Evolutionary conservation across 1,140 invertebrate species (phyloP).

Genomic region (Plectrocnemia conspersa): DNA sequence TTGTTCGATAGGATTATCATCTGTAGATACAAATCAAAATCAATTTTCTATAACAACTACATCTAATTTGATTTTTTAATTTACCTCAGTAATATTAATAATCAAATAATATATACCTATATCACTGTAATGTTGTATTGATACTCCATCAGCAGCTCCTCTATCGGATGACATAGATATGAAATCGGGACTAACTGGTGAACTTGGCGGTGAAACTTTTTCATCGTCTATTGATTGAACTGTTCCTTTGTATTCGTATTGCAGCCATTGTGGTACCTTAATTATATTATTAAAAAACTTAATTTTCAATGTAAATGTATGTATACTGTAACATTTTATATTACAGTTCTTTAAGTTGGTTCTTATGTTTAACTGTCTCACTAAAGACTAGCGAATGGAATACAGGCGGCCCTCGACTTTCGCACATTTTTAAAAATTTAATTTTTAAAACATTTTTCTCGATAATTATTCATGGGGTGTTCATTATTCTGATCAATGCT

Average conservation of each 20-base stretch:
- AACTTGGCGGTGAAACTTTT: slow-evolving; percentile 10
- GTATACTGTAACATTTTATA: slow-evolving; percentile 14
- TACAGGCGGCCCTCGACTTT: no score
- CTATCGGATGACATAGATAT: slow-evolving; percentile 51
- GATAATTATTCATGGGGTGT: no score
- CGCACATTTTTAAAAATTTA: no score
- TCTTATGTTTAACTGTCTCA: no score
- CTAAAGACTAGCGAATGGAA: no score
- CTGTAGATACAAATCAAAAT: slow-evolving; percentile 18
- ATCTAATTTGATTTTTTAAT: background rate
- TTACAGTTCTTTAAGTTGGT: no score
- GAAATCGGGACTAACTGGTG: slow-evolving; percentile 16
- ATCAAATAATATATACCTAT: slow-evolving; percentile 52
- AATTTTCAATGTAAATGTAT: background rate
- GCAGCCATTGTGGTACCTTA: slow-evolving; percentile 76
- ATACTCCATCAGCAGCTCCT: slow-evolving; percentile 77
- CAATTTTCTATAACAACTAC: slow-evolving; percentile 5
- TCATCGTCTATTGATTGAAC: slow-evolving; percentile 5
- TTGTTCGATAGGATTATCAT: slow-evolving; percentile 21
- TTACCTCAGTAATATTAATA: background rate
- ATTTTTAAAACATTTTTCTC: no score
- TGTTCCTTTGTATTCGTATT: slow-evolving; percentile 52
- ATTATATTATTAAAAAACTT: no score
- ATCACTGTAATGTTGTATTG: slow-evolving; percentile 74
- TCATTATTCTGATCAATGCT: no score